Evolutionary conservation across 2,113 vertebrate genomes (phyloP), one percentile per base, ranked within the genome.

Genomic region (Periophthalmus modestus): DNA sequence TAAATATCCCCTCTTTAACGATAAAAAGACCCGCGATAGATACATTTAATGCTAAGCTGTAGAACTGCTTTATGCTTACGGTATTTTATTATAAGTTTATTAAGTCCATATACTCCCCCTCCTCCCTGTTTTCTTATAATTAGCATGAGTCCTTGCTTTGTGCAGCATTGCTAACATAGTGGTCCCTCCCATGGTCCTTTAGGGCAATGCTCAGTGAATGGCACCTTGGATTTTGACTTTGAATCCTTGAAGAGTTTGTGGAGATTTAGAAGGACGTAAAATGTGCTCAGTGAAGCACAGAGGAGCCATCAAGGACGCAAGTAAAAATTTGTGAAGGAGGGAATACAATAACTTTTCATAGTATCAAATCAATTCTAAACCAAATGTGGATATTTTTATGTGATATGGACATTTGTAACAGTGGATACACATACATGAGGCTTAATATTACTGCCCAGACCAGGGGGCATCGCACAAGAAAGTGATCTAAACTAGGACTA

Each of bases 121-220:
- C 23, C 13, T 16, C 59, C 15, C 2, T 62, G 59, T 34, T 34
- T 39, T 39, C 34, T 0, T 19, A 12, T 65, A 18, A 65, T 65
- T 65, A n/a, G 62, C 62, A 65, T 65, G 33, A 39, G 62, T 39
- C 62, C 62, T 65, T 65, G 62, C 34, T 11, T 18, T 4, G 62
- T 28, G 15, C 50, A 13, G 15, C 16, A 9, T 16, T 18, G 58
- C 16, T 63, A n/a, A 39, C 16, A 39, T 19, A 0, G 5, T 23
- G 11, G 18, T 34, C 18, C 10, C 34, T 65, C 62, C 34, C 62
- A 65, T n/a, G 62, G 34, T 65, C 34, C 16, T 65, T 43, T 65
- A 16, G 7, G 7, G 1, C 33, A 11, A 18, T 21, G 33, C 11
- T 36, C 39, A n/a, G 16, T 13, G 34, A 65, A n/a, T 39, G 62